These are phyloP conservation scores for Thymallus thymallus DNA, from an alignment of 2,113 vertebrate species.

Conservation along the genomic window DNA sequence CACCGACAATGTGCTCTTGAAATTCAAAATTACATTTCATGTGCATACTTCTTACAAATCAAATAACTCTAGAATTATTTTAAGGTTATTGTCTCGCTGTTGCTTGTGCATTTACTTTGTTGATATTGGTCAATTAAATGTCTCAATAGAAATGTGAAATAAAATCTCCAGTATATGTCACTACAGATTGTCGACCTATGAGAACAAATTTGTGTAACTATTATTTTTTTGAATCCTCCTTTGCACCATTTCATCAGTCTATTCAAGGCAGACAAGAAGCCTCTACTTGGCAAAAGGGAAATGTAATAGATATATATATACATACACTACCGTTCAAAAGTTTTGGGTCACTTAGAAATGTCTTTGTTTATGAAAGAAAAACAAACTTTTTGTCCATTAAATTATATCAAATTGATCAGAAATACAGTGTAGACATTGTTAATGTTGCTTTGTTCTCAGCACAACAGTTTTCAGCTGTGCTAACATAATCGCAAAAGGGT, in stretches of 20 bases:
- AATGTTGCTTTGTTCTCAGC: too few relatives aligned
- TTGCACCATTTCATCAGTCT: constrained; percentile 41
- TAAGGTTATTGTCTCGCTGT: constrained; percentile 5
- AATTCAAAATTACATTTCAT: constrained; percentile 7
- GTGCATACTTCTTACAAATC: neutral
- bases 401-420: too few relatives aligned
- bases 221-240: constrained; percentile 46
- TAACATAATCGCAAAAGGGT: too few relatives aligned
- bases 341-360: too few relatives aligned
- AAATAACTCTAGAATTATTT: constrained; percentile 9
- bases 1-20: constrained; percentile 1
- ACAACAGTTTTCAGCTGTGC: too few relatives aligned
- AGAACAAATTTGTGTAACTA: constrained; percentile 50
- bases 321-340: too few relatives aligned
- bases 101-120: constrained; percentile 18
- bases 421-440: too few relatives aligned
- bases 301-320: constrained; percentile 56
- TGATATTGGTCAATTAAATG: constrained; percentile 42
- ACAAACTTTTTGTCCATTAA: too few relatives aligned
- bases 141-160: constrained; percentile 56
- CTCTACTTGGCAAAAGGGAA: constrained; percentile 55
- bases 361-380: too few relatives aligned
- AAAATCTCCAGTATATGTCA: constrained; percentile 25
- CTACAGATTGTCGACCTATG: constrained; percentile 36
- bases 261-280: constrained; percentile 44